A percentile compares a stretch with the other conserved stretches of the same genome.
These are phyloP conservation scores for Enteromius argenteus DNA, from an alignment of 2,797 vertebrate genomes.

Conservation along the genomic window DNA sequence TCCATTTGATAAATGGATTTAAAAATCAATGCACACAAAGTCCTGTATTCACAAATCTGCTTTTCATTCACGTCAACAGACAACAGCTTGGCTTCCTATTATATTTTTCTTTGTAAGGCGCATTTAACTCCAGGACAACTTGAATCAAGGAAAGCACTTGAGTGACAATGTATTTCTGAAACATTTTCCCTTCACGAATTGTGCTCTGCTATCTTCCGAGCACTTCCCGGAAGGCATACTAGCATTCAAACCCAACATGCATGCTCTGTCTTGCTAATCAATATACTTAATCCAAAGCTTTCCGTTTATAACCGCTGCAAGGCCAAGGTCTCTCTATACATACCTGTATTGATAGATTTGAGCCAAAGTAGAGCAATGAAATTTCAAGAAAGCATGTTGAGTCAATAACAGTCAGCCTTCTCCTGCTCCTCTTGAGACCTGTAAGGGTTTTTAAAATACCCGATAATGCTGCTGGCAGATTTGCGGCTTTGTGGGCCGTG, in stretches of 20 bases:
- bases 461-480: conserved; percentile 56
- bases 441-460: conserved; percentile 59
- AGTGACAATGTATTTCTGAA: background rate
- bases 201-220: background rate
- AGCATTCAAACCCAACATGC: conserved; percentile 36
- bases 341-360: conserved; percentile 52
- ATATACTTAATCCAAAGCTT: conserved; percentile 49
- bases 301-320: conserved; percentile 43
- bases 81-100: background rate
- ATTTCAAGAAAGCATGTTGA: conserved; percentile 46
- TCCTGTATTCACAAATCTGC: background rate
- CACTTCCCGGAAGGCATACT: conserved; percentile 18
- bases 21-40: conserved; percentile 20
- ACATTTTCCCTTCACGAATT: background rate
- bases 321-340: conserved; percentile 47
- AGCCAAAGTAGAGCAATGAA: conserved; percentile 44
- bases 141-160: background rate
- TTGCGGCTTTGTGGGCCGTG: conserved; percentile 52
- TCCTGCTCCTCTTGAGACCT: conserved; percentile 47
- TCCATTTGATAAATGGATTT: conserved; percentile 32
- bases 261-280: conserved; percentile 31
- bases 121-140: background rate
- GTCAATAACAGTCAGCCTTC: conserved; percentile 55
- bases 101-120: background rate
- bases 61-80: background rate